Evolutionary conservation across 23 tunicate species (phyloP), one percentile per base, ranked within the genome.

Genomic region (Styela clava): DNA sequence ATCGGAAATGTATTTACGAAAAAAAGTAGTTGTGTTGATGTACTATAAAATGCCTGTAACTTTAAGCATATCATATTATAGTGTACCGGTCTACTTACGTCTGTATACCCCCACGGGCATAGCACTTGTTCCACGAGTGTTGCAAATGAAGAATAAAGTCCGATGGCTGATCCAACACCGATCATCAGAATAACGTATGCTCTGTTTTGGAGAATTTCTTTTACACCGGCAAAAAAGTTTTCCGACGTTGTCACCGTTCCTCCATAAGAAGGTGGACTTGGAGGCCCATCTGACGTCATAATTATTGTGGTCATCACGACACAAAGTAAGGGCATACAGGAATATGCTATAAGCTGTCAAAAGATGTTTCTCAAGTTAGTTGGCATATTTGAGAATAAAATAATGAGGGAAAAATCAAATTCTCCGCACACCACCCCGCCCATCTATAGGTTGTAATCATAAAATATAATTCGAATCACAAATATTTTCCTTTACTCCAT

Each of bases 101-200:
- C 83, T 18, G 97, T 73, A 69, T 92, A 92, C 16, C 97, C 97
- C 74, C 64, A 92, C 24, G 97, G 97, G 63, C 97, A 92, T 23
- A 92, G 79, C 9, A 92, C 64, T 80, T 92, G 97, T 62, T 81
- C 92, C 37, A 87, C 82, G 20, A 92, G 64, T 24, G 97, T 92
- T 0, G 86, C 97, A 74, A 92, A 92, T 1, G 91, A 76, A 16
- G 88, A 74, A 56, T 92, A 92, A n/a, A 92, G 80, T 24, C 92
- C 97, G 68, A 92, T 74, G 2, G 85, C 86, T 19, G 86, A 85
- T 9, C 97, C 97, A 26, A 92, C 83, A 61, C 92, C 64, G 31
- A 87, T 24, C 36, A 92, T 25, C n/a, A 92, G 68, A 25, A 92
- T 31, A 68, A 92, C 30, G 61, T 70, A 92, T 35, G 84, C 69